Conservation (phyloP, 2,888 invertebrate genomes). For the Helobdella robusta region DNA sequence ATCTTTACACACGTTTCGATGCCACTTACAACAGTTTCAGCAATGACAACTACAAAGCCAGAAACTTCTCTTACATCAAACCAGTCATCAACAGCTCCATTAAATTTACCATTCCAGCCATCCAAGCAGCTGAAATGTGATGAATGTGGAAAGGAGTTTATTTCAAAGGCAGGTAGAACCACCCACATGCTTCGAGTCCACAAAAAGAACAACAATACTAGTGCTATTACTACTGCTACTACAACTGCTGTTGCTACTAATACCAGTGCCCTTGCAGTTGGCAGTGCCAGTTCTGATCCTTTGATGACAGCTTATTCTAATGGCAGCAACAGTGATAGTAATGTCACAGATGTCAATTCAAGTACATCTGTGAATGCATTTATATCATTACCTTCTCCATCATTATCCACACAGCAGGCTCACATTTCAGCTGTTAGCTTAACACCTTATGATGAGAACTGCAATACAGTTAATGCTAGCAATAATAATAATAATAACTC, state of each 20-base stretch:
- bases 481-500: no score
- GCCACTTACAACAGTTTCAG: background rate
- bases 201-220: background rate
- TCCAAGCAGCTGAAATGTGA: slow-evolving; percentile 18
- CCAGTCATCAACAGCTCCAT: background rate
- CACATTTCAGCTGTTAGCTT: no score
- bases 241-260: no score
- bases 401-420: no score
- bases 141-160: slow-evolving; percentile 26
- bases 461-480: no score
- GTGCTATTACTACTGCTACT: no score
- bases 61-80: background rate
- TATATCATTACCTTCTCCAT: no score
- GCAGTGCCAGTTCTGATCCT: background rate
- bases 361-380: no score
- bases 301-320: no score
- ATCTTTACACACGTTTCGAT: background rate
- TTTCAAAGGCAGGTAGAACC: slow-evolving; percentile 27
- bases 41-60: background rate
- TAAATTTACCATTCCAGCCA: background rate
- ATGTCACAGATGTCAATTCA: no score
- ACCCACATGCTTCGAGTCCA: slow-evolving; percentile 29
- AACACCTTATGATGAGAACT: no score
- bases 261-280: background rate
- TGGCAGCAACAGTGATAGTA: no score